Evolutionary conservation across 2,888 invertebrate genomes (phyloP).

Genomic region (Phorcus lineatus): DNA sequence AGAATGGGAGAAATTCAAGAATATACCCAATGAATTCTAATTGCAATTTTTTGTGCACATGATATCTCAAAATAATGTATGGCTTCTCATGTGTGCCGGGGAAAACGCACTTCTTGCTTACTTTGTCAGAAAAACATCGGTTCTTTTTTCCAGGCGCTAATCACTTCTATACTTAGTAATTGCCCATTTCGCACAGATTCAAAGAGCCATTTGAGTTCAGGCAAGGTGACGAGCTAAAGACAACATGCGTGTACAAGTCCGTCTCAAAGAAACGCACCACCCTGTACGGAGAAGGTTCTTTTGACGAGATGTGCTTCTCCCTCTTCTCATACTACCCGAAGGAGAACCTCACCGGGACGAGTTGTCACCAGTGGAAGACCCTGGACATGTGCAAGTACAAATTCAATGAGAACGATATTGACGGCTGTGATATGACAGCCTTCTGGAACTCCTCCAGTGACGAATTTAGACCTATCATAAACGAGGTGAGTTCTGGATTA

Average conservation of each 20-base stretch:
- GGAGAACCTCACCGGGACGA: slow-evolving; percentile 36
- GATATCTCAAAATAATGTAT: too few species aligned
- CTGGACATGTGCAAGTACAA: slow-evolving; percentile 28
- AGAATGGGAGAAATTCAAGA: too few species aligned
- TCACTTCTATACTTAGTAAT: too few species aligned
- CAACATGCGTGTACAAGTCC: slow-evolving; percentile 46
- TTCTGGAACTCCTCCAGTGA: background rate
- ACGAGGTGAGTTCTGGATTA: too few species aligned
- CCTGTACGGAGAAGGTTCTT: slow-evolving; percentile 46
- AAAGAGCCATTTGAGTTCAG: slow-evolving; percentile 45
- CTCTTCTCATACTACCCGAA: slow-evolving; percentile 51
- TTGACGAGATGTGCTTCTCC: slow-evolving; percentile 57
- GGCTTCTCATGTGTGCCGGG: too few species aligned
- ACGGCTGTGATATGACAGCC: background rate
- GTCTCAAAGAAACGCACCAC: slow-evolving; percentile 34
- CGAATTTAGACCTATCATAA: background rate
- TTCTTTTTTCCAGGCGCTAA: too few species aligned
- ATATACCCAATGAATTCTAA: too few species aligned
- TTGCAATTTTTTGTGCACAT: too few species aligned
- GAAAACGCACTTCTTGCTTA: too few species aligned
- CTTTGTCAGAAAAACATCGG: too few species aligned
- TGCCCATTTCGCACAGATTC: too few species aligned
- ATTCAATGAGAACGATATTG: background rate
- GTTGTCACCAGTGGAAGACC: slow-evolving; percentile 50
- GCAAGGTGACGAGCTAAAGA: slow-evolving; percentile 51